Base-by-base conservation (phyloP, 1,140 invertebrate genomes). In the Drosophila biarmipes region DNA sequence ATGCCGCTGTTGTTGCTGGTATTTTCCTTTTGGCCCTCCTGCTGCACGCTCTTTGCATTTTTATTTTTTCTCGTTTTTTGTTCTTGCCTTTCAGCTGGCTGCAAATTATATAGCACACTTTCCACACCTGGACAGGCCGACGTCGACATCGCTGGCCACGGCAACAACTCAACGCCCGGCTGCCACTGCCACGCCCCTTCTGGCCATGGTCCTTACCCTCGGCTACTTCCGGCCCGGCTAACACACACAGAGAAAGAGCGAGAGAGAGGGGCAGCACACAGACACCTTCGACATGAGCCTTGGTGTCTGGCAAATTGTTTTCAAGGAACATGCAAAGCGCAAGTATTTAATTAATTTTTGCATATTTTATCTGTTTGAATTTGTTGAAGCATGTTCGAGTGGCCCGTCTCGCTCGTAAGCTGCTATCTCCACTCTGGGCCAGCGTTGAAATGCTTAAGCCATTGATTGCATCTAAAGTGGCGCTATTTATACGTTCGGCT, bases 331-430 rank as follows among this genome's bases (percentile, higher is more conserved):
- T 87, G 84, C 84, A 89, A 87, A 87, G 84, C 84, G 84, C 84
- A 89, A 86, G 84, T 87, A 87, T 87, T 87, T 87, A 87, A 87
- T 87, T 87, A 87, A 87, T 87, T 87, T 87, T 87, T 87, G 84
- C 84, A 87, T 87, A 89, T 87, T 86, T 87, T 87, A 87, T 89
- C 84, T 87, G 79, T 87, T 87, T 87, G 84, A 87, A 89, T 87
- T 87, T 87, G 84, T 78, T 86, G 82, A 89, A 82, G 78, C 82
- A 86, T 86, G 84, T 86, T 75, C 66, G 75, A 86, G 82, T 72
- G 79, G 43, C 79, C 45, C 27, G 72, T 64, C 69, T 64, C 63
- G 46, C 38, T 31, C 48, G 48, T 66, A 34, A 67, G 73, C 73
- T 67, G 40, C 40, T 79, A 73, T 77, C 77, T 85, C 80, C 62